Evolutionary conservation across 2,888 invertebrate genomes (phyloP), one percentile per base, ranked within the genome.

Genomic region (Caenorhabditis parvicauda): DNA sequence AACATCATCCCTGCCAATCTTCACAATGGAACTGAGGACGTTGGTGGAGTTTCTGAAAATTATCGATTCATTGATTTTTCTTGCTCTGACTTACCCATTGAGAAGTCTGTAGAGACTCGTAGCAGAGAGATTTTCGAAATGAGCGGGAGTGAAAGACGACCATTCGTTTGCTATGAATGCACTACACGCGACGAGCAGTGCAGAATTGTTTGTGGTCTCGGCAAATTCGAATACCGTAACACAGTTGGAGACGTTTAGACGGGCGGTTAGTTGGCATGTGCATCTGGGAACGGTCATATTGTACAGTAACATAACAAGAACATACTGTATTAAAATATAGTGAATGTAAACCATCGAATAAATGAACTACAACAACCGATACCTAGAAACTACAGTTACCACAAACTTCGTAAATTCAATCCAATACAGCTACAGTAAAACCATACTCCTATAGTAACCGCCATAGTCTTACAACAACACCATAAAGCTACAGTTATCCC

Each of bases 61-160:
- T 58, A 84, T 92, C 92, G 76, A 95, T 85, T 89, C 95, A 90
- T 75, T 90, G 88, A n/a, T n/a, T n/a, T n/a, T n/a, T n/a, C n/a
- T n/a, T n/a, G n/a, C n/a, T n/a, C n/a, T n/a, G n/a, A n/a, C n/a
- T n/a, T n/a, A n/a, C n/a, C n/a, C n/a, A n/a, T n/a, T n/a, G n/a
- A n/a, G n/a, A n/a, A n/a, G n/a, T n/a, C n/a, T n/a, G n/a, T n/a
- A n/a, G n/a, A n/a, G n/a, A n/a, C n/a, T n/a, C n/a, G 91, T 88
- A 0, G 92, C 92, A 0, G 91, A 89, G 91, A 95, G 92, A 81
- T 90, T 89, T 46, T 88, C 89, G 83, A 95, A 95, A 83, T 95
- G 93, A 47, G 90, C 89, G 42, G 86, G 85, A 1, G 85, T 86
- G 73, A 88, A 86, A 75, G 87, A 87, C 80, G 86, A 89, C 95